A percentile compares a stretch with the other conserved stretches of the same genome.
Evolutionary conservation across 2,113 vertebrate species (phyloP).

Genomic region (Cyprinus carpio): DNA sequence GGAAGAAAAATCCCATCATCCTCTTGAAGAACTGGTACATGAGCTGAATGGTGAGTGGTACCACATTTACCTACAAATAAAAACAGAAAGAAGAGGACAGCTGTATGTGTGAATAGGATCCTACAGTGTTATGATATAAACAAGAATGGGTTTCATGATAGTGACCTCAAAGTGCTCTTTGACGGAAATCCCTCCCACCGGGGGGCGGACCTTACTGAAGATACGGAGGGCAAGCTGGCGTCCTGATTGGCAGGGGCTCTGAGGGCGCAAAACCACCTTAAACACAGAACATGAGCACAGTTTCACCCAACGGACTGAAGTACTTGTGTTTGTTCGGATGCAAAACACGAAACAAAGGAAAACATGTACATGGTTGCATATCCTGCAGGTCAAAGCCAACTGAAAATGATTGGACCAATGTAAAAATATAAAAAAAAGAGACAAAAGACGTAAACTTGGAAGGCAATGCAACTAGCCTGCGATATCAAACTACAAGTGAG

Average conservation of each 20-base stretch:
- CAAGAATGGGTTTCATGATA: neutral
- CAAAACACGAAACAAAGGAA: neutral
- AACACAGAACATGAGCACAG: constrained; percentile 34
- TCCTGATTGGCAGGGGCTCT: constrained; percentile 89
- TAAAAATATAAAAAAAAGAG: neutral
- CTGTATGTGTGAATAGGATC: neutral
- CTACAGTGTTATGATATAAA: neutral
- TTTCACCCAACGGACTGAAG: neutral
- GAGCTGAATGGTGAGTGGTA: constrained; percentile 96
- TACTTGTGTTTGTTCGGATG: neutral
- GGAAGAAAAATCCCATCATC: constrained; percentile 99
- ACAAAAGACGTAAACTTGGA: neutral
- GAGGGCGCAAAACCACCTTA: constrained; percentile 95
- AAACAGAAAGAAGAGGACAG: constrained; percentile 11
- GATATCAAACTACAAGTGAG: neutral
- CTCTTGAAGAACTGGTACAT: constrained; percentile 99
- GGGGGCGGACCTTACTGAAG: constrained; percentile 98
- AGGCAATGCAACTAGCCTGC: constrained; percentile 10
- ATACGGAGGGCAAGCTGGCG: constrained; percentile 93
- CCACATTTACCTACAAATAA: constrained; percentile 88
- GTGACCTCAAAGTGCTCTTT: constrained; percentile 98
- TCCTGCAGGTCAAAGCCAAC: neutral
- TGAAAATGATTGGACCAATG: neutral
- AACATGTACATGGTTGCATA: neutral
- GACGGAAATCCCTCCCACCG: constrained; percentile 96